Percentiles rank a stretch among this genome's conserved stretches.
These are phyloP conservation scores for Synanthedon vespiformis DNA, from an alignment of 2,888 invertebrate species.

Conservation along the genomic window DNA sequence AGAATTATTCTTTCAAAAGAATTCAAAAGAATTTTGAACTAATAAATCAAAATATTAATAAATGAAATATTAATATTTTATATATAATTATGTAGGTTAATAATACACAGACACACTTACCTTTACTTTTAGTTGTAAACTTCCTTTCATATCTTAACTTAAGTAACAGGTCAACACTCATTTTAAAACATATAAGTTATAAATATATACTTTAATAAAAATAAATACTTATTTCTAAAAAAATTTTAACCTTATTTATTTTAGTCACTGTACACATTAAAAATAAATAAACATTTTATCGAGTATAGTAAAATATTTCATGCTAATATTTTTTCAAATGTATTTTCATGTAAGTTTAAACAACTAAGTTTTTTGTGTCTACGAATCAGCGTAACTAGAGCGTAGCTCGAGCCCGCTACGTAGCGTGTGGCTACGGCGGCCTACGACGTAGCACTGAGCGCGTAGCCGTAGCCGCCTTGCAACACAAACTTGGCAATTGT, in stretches of 20 bases:
- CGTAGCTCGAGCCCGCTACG: not conserved
- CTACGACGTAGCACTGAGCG: slow-evolving; percentile 58
- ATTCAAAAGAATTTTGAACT: too few species aligned
- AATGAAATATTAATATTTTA: not conserved
- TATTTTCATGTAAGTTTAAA: not conserved
- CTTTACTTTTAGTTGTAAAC: slow-evolving; percentile 23
- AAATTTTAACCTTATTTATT: not conserved
- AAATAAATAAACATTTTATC: too few species aligned
- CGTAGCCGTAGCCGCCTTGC: slow-evolving; percentile 6
- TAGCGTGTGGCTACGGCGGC: slow-evolving; percentile 47
- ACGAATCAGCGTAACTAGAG: not conserved
- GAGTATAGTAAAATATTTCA: not conserved
- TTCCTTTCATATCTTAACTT: slow-evolving; percentile 38
- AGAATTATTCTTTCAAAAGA: too few species aligned
- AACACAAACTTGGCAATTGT: not conserved
- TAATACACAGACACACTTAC: slow-evolving; percentile 29
- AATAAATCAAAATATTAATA: too few species aligned
- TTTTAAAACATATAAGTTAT: slow-evolving; percentile 28
- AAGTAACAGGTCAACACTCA: slow-evolving; percentile 47
- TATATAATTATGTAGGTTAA: slow-evolving; percentile 1
- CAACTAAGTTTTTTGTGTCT: not conserved
- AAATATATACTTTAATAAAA: too few species aligned
- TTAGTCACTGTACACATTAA: not conserved
- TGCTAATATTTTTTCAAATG: not conserved
- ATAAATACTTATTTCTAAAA: not conserved